These are phyloP conservation scores for Notarius lentiginosus DNA, from an alignment of 2,113 vertebrate genomes.

Conservation along the genomic window DNA sequence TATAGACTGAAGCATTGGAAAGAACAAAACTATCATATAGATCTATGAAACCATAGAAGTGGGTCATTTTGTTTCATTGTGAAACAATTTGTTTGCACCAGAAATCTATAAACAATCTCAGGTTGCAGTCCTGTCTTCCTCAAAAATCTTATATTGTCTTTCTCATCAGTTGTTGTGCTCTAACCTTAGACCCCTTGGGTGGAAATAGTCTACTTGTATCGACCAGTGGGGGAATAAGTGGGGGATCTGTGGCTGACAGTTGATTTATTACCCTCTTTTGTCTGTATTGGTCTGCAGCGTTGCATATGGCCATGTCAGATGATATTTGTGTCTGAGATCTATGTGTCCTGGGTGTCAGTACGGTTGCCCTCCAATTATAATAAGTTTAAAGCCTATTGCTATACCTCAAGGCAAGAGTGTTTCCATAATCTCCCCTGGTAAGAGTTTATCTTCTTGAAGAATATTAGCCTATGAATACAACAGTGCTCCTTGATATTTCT, in stretches of 20 bases:
- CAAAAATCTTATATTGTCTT: slow-evolving; percentile 11
- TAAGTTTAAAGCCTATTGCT: slow-evolving; percentile 44
- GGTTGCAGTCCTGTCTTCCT: slow-evolving; percentile 12
- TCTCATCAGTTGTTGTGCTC: slow-evolving; percentile 31
- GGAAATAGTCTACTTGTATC: slow-evolving; percentile 40
- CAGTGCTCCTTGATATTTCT: not conserved
- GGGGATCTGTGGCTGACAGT: slow-evolving; percentile 43
- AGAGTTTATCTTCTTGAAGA: slow-evolving; percentile 4
- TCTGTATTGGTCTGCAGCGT: slow-evolving; percentile 48
- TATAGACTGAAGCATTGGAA: not conserved
- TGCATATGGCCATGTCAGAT: slow-evolving; percentile 49
- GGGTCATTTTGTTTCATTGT: not conserved
- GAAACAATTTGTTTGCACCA: slow-evolving; percentile 15
- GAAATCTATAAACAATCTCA: slow-evolving; percentile 10
- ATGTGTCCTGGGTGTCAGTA: slow-evolving; percentile 42
- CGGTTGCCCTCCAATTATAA: slow-evolving; percentile 50
- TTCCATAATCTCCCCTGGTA: slow-evolving; percentile 8
- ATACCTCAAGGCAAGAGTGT: slow-evolving; percentile 30
- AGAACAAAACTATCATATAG: not conserved
- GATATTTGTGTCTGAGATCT: slow-evolving; percentile 52
- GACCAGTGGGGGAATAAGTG: slow-evolving; percentile 42
- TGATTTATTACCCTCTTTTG: slow-evolving; percentile 57
- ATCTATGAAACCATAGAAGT: not conserved
- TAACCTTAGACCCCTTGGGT: slow-evolving; percentile 41
- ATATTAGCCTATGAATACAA: not conserved